phyloP scores from a whole-genome alignment of 2,113 vertebrate species.

The Oryzias javanicus region DNA sequence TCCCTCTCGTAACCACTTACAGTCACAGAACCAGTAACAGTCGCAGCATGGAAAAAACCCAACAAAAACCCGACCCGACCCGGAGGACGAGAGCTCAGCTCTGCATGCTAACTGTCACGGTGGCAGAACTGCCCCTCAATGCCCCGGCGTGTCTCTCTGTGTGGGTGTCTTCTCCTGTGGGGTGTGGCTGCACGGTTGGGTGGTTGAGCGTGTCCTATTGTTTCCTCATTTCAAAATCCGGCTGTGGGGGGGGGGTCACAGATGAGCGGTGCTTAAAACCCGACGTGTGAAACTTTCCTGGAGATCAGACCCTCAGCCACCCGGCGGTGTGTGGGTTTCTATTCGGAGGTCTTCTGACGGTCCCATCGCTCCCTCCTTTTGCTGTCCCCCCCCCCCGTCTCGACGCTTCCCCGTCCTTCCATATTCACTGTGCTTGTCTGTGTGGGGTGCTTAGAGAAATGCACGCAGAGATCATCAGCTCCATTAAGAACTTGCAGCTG shows the following conservation, averaged over 20 bases:
- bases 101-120: constrained; percentile 66
- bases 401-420: constrained; percentile 23
- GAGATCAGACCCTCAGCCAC: constrained; percentile 48
- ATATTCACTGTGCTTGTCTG: constrained; percentile 27
- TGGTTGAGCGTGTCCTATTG: constrained; percentile 48
- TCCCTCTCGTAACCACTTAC: constrained; percentile 48
- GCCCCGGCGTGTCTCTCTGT: constrained; percentile 4
- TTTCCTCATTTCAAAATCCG: constrained; percentile 3
- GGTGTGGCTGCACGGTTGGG: constrained; percentile 58
- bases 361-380: constrained; percentile 24
- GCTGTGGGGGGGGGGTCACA: constrained; percentile 30
- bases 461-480: constrained; percentile 96
- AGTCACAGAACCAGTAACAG: constrained; percentile 46
- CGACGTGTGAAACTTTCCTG: constrained; percentile 7
- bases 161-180: constrained; percentile 21
- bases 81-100: constrained; percentile 29
- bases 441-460: constrained; percentile 82
- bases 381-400: constrained; percentile 14
- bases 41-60: constrained; percentile 59
- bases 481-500: constrained; percentile 94
- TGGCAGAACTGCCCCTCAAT: constrained; percentile 28
- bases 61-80: constrained; percentile 5
- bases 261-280: constrained; percentile 31
- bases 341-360: constrained; percentile 48
- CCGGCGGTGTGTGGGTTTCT: constrained; percentile 36